These are phyloP conservation scores for Trematocara marginatum DNA, from an alignment of 2,113 vertebrate genomes.

Conservation along the genomic window DNA sequence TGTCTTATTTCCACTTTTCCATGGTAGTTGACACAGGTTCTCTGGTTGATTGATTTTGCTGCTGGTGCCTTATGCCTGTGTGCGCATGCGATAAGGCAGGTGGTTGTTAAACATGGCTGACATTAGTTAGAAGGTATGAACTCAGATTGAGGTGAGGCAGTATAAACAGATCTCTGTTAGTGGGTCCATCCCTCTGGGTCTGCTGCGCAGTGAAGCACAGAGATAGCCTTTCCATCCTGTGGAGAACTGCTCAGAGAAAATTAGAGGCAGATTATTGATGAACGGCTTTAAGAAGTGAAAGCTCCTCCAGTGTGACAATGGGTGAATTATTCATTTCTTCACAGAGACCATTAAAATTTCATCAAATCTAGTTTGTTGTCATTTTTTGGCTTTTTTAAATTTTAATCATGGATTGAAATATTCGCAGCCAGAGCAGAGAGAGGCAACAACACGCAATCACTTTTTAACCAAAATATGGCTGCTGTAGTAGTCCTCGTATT, in stretches of 20 bases:
- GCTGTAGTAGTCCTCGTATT: not conserved
- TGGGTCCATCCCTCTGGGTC: slow-evolving; percentile 33
- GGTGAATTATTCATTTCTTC: slow-evolving; percentile 5
- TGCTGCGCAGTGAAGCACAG: slow-evolving; percentile 19
- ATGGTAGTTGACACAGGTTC: slow-evolving; percentile 2
- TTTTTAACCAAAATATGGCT: not conserved
- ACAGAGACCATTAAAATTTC: not conserved
- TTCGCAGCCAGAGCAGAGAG: not conserved
- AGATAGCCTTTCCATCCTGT: slow-evolving; percentile 29
- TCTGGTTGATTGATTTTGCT: slow-evolving; percentile 34
- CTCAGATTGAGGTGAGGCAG: slow-evolving; percentile 51
- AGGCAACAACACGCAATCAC: not conserved
- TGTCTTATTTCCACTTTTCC: slow-evolving; percentile 20
- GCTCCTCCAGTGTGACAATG: not conserved
- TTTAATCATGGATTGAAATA: not conserved
- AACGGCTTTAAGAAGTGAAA: slow-evolving; percentile 11
- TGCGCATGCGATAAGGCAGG: slow-evolving; percentile 57
- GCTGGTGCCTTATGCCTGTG: slow-evolving; percentile 21
- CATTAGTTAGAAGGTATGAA: slow-evolving; percentile 43
- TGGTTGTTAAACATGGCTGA: slow-evolving; percentile 57
- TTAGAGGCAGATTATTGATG: slow-evolving; percentile 44
- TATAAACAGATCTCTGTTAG: slow-evolving; percentile 57
- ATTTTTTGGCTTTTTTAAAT: not conserved
- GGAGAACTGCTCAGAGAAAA: slow-evolving; percentile 13
- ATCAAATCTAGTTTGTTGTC: not conserved